phyloP scores from a whole-genome alignment of 2,888 invertebrate genomes.

The Chymomyza amoena region DNA sequence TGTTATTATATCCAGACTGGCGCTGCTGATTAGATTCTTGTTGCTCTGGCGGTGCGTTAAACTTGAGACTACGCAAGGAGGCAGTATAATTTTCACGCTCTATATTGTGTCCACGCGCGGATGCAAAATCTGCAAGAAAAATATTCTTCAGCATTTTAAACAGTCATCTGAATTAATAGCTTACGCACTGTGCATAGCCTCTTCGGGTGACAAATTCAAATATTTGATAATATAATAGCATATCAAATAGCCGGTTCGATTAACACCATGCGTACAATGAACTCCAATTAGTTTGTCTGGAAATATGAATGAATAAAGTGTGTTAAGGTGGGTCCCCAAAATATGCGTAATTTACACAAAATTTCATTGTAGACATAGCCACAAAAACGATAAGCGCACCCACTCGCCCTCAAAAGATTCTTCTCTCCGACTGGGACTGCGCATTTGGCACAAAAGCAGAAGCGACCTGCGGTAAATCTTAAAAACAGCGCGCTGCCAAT shows the following conservation, averaged over 20 bases:
- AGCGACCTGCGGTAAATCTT: slow-evolving; percentile 59
- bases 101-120: slow-evolving; percentile 84
- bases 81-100: slow-evolving; percentile 82
- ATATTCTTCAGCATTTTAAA: neutral
- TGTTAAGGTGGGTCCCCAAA: slow-evolving; percentile 27
- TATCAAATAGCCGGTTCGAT: slow-evolving; percentile 89
- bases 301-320: slow-evolving; percentile 58
- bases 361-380: slow-evolving; percentile 61
- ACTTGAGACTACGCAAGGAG: slow-evolving; percentile 28
- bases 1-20: neutral
- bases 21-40: neutral
- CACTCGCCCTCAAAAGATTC: slow-evolving; percentile 20
- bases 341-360: slow-evolving; percentile 56
- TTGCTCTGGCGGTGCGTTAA: neutral
- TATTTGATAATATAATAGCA: slow-evolving; percentile 86
- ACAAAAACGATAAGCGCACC: slow-evolving; percentile 61
- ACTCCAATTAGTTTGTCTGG: slow-evolving; percentile 86
- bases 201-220: slow-evolving; percentile 80
- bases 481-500: slow-evolving; percentile 58
- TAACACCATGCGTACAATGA: slow-evolving; percentile 90
- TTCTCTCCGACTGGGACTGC: neutral
- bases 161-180: neutral
- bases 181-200: slow-evolving; percentile 82
- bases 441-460: slow-evolving; percentile 63
- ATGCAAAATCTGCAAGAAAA: slow-evolving; percentile 81